Evolutionary conservation across 2,797 vertebrate species (phyloP).

Genomic region (Falco cherrug): DNA sequence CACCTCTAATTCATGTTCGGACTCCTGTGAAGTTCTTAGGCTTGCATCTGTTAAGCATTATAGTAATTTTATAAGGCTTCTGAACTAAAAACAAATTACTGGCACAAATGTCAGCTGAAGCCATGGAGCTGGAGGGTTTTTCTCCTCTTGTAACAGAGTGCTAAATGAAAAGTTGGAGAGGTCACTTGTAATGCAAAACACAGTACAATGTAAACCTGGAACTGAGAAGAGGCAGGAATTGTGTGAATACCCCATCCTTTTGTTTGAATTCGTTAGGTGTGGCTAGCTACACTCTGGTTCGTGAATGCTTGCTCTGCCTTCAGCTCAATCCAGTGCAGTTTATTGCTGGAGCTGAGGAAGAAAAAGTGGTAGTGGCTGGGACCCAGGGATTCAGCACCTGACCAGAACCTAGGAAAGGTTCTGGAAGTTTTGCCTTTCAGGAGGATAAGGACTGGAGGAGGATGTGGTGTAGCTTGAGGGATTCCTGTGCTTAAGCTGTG

Average conservation of each 20-base stretch:
- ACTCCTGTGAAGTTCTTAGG: neutral
- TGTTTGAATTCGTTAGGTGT: neutral
- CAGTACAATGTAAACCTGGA: rapidly evolving
- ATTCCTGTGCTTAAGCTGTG: neutral
- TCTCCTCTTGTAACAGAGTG: neutral
- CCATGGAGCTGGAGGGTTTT: neutral
- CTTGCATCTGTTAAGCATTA: conserved; percentile 24
- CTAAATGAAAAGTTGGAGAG: neutral
- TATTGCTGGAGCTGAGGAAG: neutral
- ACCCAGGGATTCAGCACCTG: neutral
- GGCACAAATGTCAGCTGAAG: neutral
- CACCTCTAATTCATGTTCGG: neutral
- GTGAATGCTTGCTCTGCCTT: neutral
- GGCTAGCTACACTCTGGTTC: neutral
- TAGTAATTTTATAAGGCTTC: neutral
- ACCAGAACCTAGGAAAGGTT: neutral
- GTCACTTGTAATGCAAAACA: neutral
- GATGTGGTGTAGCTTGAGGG: neutral
- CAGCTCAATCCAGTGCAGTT: rapidly evolving
- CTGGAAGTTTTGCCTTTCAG: neutral
- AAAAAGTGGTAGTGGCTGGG: neutral
- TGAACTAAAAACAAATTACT: neutral
- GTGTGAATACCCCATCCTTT: neutral
- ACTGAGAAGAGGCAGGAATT: neutral
- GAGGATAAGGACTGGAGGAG: neutral